Evolutionary conservation across 2,888 invertebrate species (phyloP).

Genomic region (Adineta ricciae): DNA sequence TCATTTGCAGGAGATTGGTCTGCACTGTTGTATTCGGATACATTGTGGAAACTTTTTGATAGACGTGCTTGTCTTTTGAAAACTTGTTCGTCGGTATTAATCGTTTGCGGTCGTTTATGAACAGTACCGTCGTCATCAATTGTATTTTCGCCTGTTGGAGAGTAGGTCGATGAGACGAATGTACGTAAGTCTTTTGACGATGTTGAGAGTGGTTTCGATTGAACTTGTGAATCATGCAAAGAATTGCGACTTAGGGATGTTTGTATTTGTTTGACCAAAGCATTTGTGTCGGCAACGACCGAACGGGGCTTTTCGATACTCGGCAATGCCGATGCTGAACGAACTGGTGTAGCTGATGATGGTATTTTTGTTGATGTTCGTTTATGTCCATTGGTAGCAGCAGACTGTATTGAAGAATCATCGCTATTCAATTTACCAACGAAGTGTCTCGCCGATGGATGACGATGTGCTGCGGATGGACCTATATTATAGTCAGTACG

Average conservation of each 20-base stretch:
- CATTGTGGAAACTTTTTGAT: slow-evolving; percentile 19
- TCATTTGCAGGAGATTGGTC: not conserved
- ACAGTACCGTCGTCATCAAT: not conserved
- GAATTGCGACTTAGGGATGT: not conserved
- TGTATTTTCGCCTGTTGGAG: not conserved
- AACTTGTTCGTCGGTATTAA: not conserved
- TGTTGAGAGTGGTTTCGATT: not conserved
- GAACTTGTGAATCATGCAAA: not conserved
- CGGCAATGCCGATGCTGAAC: not conserved
- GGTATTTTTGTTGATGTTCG: not conserved
- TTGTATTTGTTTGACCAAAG: slow-evolving; percentile 6
- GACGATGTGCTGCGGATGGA: not conserved
- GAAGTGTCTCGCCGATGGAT: not conserved
- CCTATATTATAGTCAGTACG: not conserved
- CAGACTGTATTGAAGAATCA: not conserved
- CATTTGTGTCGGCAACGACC: not conserved
- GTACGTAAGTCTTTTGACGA: slow-evolving; percentile 1
- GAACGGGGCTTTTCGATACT: not conserved
- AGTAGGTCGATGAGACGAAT: not conserved
- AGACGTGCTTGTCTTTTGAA: not conserved
- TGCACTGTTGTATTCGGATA: not conserved
- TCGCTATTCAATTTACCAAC: not conserved
- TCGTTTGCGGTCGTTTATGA: not conserved
- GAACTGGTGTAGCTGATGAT: not conserved
- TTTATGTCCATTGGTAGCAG: not conserved